These are phyloP conservation scores for Tarsius wallacei DNA, from an alignment of 2,797 vertebrate genomes.

Conservation along the genomic window DNA sequence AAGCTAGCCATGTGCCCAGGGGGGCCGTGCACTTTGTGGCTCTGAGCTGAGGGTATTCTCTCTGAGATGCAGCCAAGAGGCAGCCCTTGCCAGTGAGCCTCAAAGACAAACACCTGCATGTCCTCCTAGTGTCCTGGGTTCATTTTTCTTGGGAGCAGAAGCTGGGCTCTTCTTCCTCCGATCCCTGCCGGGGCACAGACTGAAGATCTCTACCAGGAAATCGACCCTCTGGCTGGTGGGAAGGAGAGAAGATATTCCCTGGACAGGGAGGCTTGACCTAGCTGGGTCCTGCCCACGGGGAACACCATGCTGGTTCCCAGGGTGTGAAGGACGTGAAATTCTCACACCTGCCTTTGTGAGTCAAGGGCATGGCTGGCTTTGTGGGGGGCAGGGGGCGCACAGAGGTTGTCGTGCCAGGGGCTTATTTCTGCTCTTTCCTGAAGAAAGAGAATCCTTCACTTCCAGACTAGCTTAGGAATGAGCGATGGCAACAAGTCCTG, in stretches of 20 bases:
- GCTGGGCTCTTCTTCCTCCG: rapidly evolving
- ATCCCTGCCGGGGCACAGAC: not conserved
- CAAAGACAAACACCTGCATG: rapidly evolving
- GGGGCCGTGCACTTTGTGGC: rapidly evolving
- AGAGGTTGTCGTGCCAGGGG: not conserved
- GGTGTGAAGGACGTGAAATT: not conserved
- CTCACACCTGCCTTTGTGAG: not conserved
- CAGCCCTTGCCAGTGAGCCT: rapidly evolving
- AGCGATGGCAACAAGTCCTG: rapidly evolving
- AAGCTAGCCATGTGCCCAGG: not conserved
- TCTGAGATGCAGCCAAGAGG: rapidly evolving
- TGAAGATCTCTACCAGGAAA: not conserved
- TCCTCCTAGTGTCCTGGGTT: rapidly evolving
- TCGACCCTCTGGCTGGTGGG: not conserved
- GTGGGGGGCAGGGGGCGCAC: not conserved
- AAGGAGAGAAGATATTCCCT: not conserved
- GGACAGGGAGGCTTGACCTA: rapidly evolving
- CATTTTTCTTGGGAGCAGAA: too few species aligned
- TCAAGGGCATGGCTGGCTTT: not conserved
- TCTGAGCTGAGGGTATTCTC: too few species aligned
- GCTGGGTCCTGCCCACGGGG: not conserved
- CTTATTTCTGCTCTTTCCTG: not conserved
- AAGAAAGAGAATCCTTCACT: not conserved
- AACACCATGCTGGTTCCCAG: not conserved
- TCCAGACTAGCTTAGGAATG: too few species aligned